phyloP scores from a whole-genome alignment of 53 echinoderm and acorn worm genomes.

The Antedon mediterranea region DNA sequence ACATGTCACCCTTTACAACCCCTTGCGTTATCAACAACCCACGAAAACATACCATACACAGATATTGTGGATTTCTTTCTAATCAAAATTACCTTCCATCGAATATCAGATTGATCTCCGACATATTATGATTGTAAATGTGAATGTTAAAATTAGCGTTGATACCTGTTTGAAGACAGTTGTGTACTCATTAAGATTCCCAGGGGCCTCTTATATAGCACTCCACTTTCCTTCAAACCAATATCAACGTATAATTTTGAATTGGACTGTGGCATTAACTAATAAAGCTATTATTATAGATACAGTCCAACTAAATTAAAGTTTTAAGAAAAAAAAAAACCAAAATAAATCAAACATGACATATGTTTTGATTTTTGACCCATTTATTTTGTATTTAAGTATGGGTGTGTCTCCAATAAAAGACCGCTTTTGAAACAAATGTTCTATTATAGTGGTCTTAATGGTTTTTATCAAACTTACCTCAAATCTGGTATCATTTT shows the following conservation, averaged over 20 bases:
- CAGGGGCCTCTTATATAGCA: neutral
- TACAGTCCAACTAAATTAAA: neutral
- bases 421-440: too few species aligned
- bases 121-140: neutral
- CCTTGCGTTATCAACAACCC: too few species aligned
- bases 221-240: neutral
- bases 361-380: too few species aligned
- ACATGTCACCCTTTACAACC: too few species aligned
- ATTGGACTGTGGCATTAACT: neutral
- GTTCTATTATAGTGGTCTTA: too few species aligned
- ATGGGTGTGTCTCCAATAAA: too few species aligned
- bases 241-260: neutral
- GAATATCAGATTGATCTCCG: neutral
- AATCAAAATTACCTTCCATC: too few species aligned
- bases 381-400: too few species aligned
- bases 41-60: too few species aligned
- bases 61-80: too few species aligned
- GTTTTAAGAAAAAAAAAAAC: neutral
- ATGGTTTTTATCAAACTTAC: neutral
- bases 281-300: neutral
- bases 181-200: neutral
- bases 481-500: neutral
- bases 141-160: neutral
- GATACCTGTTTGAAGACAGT: neutral
- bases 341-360: too few species aligned